A percentile compares a stretch with the other conserved stretches of the same genome.
phyloP scores from a whole-genome alignment of 2,797 vertebrate species.

The Gastrophryne carolinensis region DNA sequence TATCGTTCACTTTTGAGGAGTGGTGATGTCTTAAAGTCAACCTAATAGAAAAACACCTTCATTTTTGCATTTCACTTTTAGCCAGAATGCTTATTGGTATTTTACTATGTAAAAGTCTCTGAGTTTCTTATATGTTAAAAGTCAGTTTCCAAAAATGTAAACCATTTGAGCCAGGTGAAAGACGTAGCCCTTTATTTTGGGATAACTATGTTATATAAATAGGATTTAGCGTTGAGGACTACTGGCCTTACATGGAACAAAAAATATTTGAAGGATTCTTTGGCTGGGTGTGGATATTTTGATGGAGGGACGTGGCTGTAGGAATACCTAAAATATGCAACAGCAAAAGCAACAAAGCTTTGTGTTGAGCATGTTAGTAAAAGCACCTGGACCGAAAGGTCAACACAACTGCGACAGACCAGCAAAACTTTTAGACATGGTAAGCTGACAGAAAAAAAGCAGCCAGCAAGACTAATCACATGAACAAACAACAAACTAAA shows the following conservation, averaged over 20 bases:
- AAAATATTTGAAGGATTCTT: conserved; percentile 39
- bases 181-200: conserved; percentile 3
- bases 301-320: conserved; percentile 5
- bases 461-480: conserved; percentile 16
- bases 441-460: conserved; percentile 20
- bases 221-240: conserved; percentile 24
- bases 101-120: too few relatives aligned
- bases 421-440: conserved; percentile 13
- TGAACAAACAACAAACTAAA: conserved; percentile 9
- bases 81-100: too few relatives aligned
- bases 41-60: too few relatives aligned
- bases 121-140: too few relatives aligned
- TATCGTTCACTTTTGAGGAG: too few relatives aligned
- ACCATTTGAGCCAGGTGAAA: conserved; percentile 8
- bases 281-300: conserved; percentile 35
- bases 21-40: too few relatives aligned
- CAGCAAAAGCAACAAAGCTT: conserved; percentile 38
- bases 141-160: too few relatives aligned
- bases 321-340: conserved; percentile 31
- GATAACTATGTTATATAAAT: conserved; percentile 13
- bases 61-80: too few relatives aligned
- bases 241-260: conserved; percentile 10
- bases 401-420: conserved; percentile 28
- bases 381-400: conserved; percentile 30
- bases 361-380: conserved; percentile 18